Base-by-base conservation (phyloP, 2,797 vertebrate genomes). In the Rhabdomys pumilio region DNA sequence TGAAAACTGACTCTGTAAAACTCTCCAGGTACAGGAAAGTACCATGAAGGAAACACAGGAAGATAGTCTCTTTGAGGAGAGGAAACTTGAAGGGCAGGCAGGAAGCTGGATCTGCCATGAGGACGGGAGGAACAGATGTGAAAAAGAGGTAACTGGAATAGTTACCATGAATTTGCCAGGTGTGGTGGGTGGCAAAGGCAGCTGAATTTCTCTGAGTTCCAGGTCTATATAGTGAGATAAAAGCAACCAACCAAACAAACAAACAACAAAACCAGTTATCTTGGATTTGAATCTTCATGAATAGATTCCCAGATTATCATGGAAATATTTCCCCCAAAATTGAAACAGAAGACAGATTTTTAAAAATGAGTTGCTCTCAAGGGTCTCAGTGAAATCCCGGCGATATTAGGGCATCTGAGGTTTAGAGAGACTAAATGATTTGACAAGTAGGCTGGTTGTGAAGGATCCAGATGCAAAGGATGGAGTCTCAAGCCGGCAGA, bases 331-430 rank as follows among this genome's bases (percentile, higher is more conserved):
- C 3, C 8, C 34, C 38, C 20, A 34, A n/a, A 57, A 57, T 29
- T 14, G 19, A 57, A 57, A 81, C 22, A 57, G 53, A 80, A 55
- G 69, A 47, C 38, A 24, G 65, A 31, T 67, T 34, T 63, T 38
- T 57, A 7, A 14, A 57, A 81, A 59, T 57, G n/a, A 65, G 82
- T 69, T 63, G 88, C n/a, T 63, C 38, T 91, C 81, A 77, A 86
- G 92, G n/a, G n/a, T 57, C 41, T 87, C 85, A 44, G 82, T 1
- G 4, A 88, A 91, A 95, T 38, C 24, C 44, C 57, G 55, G 91
- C 19, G n/a, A 61, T 13, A 41, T 34, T 31, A 83, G 47, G 69
- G 34, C 41, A 69, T 82, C 19, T 19, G 53, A 83, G 50, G 59
- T 61, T 86, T 55, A 87, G 67, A 61, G 44, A 81, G 86, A 29